Evolutionary conservation across 2,888 invertebrate species (phyloP).

Genomic region (Eupithecia vulgata): DNA sequence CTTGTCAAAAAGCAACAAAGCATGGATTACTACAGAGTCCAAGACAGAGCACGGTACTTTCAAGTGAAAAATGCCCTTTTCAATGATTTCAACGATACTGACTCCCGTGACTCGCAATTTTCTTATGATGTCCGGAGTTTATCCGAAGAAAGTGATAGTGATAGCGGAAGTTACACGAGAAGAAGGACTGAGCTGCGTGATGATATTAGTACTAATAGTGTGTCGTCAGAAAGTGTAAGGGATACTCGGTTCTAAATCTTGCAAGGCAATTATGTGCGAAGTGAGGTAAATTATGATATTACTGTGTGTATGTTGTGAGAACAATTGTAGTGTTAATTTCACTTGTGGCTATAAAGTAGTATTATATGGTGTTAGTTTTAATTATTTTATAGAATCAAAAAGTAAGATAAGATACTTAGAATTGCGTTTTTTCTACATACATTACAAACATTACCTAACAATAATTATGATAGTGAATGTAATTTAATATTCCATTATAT

Average conservation of each 20-base stretch:
- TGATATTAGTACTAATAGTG: constrained; percentile 46
- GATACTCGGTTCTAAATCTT: constrained; percentile 58
- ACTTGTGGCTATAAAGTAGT: too few species aligned
- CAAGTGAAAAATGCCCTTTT: constrained; percentile 54
- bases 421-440: neutral
- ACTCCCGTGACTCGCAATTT: constrained; percentile 49
- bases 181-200: constrained; percentile 44
- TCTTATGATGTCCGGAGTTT: constrained; percentile 53
- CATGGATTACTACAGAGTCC: constrained; percentile 59
- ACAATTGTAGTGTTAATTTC: neutral
- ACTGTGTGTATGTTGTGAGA: neutral
- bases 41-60: constrained; percentile 60
- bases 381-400: neutral
- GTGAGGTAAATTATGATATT: neutral
- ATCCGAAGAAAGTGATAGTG: constrained; percentile 49
- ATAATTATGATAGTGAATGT: neutral
- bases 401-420: neutral
- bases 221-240: constrained; percentile 57
- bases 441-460: neutral
- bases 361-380: neutral
- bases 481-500: neutral
- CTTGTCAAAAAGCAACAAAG: constrained; percentile 73
- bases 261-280: neutral
- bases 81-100: constrained; percentile 45
- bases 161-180: constrained; percentile 42